phyloP scores from a whole-genome alignment of 2,113 vertebrate species.

The Calonectris borealis region DNA sequence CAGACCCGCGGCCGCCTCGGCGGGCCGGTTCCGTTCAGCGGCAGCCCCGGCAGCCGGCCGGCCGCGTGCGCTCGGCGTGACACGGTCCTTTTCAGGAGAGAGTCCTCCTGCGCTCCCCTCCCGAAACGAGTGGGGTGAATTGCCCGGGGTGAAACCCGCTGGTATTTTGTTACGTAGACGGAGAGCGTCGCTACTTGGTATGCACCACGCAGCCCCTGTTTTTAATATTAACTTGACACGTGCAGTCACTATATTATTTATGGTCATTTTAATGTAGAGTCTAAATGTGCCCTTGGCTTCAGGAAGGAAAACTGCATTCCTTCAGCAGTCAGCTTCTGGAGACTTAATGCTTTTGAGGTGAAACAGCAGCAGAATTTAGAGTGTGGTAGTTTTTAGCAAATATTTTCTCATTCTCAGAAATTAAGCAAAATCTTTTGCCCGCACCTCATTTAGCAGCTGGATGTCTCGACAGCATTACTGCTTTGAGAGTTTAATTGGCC shows the following conservation, averaged over 20 bases:
- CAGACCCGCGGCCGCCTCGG: rapidly evolving
- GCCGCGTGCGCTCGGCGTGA: background rate
- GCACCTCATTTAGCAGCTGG: background rate
- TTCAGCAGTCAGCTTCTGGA: background rate
- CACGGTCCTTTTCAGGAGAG: background rate
- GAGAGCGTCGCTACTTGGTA: background rate
- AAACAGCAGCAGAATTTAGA: background rate
- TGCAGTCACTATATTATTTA: conserved; percentile 1
- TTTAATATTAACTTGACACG: background rate
- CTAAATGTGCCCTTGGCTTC: background rate
- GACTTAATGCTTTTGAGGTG: background rate
- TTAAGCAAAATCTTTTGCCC: background rate
- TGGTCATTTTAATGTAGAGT: background rate
- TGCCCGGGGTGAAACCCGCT: background rate
- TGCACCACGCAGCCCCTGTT: background rate
- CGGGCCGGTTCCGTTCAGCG: background rate
- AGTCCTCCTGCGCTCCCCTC: background rate
- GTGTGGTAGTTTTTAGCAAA: background rate
- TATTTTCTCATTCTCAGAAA: background rate
- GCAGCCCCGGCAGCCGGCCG: background rate
- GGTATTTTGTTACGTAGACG: background rate
- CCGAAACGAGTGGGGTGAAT: background rate
- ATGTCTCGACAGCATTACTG: background rate
- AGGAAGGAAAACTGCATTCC: background rate
- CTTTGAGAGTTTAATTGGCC: background rate